phyloP scores from a whole-genome alignment of 2,113 vertebrate species.

The Gadus chalcogrammus region DNA sequence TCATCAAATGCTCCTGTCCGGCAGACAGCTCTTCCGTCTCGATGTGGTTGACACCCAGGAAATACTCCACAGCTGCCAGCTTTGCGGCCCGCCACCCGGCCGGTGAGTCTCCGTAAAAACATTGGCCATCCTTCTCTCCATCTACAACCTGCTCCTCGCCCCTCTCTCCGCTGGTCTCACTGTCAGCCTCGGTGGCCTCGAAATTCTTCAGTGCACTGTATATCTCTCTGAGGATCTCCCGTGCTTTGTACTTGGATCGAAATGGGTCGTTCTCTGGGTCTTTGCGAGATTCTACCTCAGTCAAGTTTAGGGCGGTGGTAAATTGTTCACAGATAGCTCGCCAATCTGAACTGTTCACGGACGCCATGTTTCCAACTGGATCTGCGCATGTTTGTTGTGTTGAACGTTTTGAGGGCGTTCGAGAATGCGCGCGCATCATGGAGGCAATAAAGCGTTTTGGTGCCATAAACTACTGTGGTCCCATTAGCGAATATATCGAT shows the following conservation, averaged over 20 bases:
- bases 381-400: not conserved
- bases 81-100: slow-evolving; percentile 63
- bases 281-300: slow-evolving; percentile 80
- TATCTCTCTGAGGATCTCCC: slow-evolving; percentile 84
- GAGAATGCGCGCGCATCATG: no score
- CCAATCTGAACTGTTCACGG: slow-evolving; percentile 60
- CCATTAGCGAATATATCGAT: no score
- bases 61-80: slow-evolving; percentile 85
- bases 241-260: slow-evolving; percentile 90
- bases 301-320: slow-evolving; percentile 77
- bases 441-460: no score
- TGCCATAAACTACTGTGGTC: no score
- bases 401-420: no score
- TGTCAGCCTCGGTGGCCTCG: slow-evolving; percentile 68
- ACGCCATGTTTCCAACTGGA: slow-evolving; percentile 72
- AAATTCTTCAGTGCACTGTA: slow-evolving; percentile 79
- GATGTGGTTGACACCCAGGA: slow-evolving; percentile 91
- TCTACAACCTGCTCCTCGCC: slow-evolving; percentile 42
- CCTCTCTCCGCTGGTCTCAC: slow-evolving; percentile 41
- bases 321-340: slow-evolving; percentile 80
- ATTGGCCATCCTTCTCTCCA: slow-evolving; percentile 39
- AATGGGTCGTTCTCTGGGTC: slow-evolving; percentile 92
- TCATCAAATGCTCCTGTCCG: slow-evolving; percentile 90
- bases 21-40: slow-evolving; percentile 95
- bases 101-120: slow-evolving; percentile 62